Evolutionary conservation across 2,113 vertebrate species (phyloP), one percentile per base, ranked within the genome.

Genomic region (Serinus canaria): DNA sequence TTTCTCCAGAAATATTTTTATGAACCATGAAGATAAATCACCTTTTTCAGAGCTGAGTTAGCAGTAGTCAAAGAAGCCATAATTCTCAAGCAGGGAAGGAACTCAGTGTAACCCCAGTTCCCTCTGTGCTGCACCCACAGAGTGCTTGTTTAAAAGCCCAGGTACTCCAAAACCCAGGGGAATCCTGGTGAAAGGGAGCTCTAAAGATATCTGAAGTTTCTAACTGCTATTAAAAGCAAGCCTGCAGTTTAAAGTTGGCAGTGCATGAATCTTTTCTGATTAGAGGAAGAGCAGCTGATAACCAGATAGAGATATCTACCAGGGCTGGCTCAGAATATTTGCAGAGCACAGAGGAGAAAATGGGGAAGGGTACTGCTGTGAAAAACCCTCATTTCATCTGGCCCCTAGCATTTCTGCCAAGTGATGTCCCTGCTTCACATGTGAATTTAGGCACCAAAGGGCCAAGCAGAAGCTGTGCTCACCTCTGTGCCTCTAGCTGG

Each of bases 1-100:
- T 83, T 80, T 93, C 76, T 93, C 66, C 50, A 93, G 83, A 82
- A 83, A 33, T 84, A 72, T 87, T 92, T 94, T 90, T 90, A 76
- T 87, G 92, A 92, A 79, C 44, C 2, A 50, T 87, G 73, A 78
- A 92, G 80, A 78, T 93, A 94, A 90, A 95, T 95, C 62, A 86
- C 53, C 58, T 84, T 64, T 89, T 87, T 72, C 60, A 78, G 85
- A 94, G 88, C 83, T 90, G 92, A 77, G 75, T 70, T 95, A 89
- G 85, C 80, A 89, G 76, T 60, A 92, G 86, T 81, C 60, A 72
- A 67, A 90, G 72, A 78, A 90, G 49, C 53, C 44, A 22, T 72
- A 78, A 93, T 41, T 93, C 41, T 89, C 16, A 13, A 70, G 25
- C 19, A 23, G 58, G 66, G 79, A 78, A 88, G 68, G 83, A 93